phyloP scores from a whole-genome alignment of 2,113 vertebrate species.

The Phainopepla nitens region DNA sequence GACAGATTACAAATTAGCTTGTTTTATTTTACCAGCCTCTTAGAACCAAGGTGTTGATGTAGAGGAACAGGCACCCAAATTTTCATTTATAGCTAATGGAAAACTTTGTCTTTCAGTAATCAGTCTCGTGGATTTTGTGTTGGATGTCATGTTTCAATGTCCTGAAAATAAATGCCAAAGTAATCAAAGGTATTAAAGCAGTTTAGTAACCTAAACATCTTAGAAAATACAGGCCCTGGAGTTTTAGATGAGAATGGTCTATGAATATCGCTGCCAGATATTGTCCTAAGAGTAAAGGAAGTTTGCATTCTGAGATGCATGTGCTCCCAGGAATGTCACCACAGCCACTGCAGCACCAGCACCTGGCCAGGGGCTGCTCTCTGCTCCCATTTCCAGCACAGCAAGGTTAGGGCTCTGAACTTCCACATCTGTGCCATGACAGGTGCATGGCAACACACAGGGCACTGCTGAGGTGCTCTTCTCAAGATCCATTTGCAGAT shows the following conservation, averaged over 20 bases:
- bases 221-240: neutral
- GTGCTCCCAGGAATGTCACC: neutral
- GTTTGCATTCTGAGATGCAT: neutral
- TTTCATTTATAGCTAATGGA: neutral
- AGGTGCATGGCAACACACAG: neutral
- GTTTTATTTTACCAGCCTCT: neutral
- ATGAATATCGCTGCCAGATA: neutral
- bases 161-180: neutral
- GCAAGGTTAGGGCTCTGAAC: neutral
- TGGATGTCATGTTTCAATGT: neutral
- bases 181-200: neutral
- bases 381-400: neutral
- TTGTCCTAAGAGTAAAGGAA: neutral
- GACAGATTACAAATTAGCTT: neutral
- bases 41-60: neutral
- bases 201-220: neutral
- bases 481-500: neutral
- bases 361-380: neutral
- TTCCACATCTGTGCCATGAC: neutral
- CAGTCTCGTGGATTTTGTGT: neutral
- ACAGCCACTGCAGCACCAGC: fast-evolving
- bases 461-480: neutral
- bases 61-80: neutral
- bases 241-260: neutral
- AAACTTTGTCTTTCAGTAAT: neutral